A percentile compares a stretch with the other conserved stretches of the same genome.
These are phyloP conservation scores for Riparia riparia DNA, from an alignment of 2,113 vertebrate species.

Conservation along the genomic window DNA sequence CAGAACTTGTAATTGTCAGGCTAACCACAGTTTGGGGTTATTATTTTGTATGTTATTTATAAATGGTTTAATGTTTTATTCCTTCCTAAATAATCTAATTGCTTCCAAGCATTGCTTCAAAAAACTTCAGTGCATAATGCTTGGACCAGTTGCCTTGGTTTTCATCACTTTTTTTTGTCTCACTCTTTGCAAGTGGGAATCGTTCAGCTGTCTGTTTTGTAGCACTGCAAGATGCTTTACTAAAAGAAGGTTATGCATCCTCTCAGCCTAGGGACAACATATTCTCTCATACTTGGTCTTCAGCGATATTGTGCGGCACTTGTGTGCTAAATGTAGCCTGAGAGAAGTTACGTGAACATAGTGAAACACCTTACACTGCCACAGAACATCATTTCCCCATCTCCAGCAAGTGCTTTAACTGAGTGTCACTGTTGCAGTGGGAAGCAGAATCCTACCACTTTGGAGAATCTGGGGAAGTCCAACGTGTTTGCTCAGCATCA, in stretches of 20 bases:
- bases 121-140: background rate
- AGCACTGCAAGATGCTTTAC: background rate
- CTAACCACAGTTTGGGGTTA: background rate
- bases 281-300: background rate
- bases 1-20: background rate
- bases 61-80: background rate
- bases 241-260: background rate
- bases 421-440: background rate
- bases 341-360: background rate
- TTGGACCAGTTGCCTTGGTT: background rate
- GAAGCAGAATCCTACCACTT: background rate
- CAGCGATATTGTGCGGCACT: background rate
- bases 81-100: background rate
- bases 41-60: background rate
- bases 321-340: background rate
- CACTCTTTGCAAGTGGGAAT: background rate
- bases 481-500: background rate
- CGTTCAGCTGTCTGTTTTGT: background rate
- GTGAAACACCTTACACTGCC: background rate
- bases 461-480: background rate
- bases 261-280: background rate
- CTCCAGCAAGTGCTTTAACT: background rate
- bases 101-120: background rate
- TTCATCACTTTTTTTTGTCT: background rate
- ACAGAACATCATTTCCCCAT: rapidly evolving